Conservation (phyloP, 53 echinoderm and acorn worm species). For the Echinometra lucunter region DNA sequence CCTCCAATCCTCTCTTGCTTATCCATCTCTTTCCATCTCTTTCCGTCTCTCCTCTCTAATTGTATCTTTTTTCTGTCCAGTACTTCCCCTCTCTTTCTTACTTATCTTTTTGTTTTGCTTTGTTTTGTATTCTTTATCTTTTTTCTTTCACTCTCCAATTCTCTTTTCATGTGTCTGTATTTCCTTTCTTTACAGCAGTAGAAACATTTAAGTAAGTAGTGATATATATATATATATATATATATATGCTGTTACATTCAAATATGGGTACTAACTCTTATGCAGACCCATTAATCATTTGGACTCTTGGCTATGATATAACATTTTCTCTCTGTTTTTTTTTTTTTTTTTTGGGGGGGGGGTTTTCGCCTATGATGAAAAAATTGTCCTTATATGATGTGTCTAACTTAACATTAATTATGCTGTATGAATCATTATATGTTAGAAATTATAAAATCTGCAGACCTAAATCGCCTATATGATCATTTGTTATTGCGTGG, state of each 20-base stretch:
- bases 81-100: background rate
- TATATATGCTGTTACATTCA: background rate
- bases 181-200: background rate
- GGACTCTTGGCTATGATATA: background rate
- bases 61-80: background rate
- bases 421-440: too few relatives aligned
- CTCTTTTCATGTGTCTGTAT: background rate
- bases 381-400: too few relatives aligned
- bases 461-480: too few relatives aligned
- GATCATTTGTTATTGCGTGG: too few relatives aligned
- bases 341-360: too few relatives aligned
- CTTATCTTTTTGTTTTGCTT: too few relatives aligned
- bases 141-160: background rate
- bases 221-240: background rate
- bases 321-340: background rate
- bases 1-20: background rate
- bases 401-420: too few relatives aligned
- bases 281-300: background rate
- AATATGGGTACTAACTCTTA: background rate
- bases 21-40: background rate
- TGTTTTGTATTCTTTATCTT: too few relatives aligned
- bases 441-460: too few relatives aligned
- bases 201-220: background rate
- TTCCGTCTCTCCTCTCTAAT: background rate
- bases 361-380: too few relatives aligned